phyloP scores from a whole-genome alignment of 2,797 vertebrate species.

The Limnodromus scolopaceus region DNA sequence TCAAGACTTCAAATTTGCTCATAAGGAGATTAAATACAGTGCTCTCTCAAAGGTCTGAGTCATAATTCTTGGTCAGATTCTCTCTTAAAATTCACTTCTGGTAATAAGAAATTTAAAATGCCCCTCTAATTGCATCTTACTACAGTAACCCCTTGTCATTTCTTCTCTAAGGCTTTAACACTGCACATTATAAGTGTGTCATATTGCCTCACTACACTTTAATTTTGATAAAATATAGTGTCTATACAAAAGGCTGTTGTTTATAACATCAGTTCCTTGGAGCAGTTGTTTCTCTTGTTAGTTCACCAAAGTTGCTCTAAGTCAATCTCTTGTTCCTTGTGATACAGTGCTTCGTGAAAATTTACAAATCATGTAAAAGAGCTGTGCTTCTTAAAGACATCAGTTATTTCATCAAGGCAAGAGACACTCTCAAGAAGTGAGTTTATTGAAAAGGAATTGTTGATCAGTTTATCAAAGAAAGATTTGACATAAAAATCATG shows the following conservation, averaged over 20 bases:
- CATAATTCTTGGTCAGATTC: constrained; percentile 1
- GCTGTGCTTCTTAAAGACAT: background rate
- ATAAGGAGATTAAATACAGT: background rate
- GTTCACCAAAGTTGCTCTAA: background rate
- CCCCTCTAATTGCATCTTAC: background rate
- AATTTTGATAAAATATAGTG: background rate
- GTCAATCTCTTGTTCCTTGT: background rate
- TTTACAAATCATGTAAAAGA: background rate
- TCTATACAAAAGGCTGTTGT: background rate
- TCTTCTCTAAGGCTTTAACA: background rate
- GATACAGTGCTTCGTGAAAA: background rate
- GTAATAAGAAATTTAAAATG: background rate
- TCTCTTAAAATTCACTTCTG: background rate
- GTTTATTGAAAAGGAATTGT: background rate
- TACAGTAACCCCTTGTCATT: background rate
- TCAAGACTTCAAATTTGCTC: background rate
- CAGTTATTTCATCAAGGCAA: background rate
- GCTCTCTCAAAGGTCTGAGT: background rate
- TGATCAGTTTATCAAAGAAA: background rate
- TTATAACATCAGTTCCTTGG: background rate
- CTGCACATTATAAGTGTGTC: background rate
- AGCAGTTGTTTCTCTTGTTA: background rate
- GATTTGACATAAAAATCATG: background rate
- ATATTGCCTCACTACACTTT: background rate
- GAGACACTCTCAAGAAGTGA: background rate